phyloP scores from a whole-genome alignment of 2,797 vertebrate species.

The Arnoldichthys spilopterus region DNA sequence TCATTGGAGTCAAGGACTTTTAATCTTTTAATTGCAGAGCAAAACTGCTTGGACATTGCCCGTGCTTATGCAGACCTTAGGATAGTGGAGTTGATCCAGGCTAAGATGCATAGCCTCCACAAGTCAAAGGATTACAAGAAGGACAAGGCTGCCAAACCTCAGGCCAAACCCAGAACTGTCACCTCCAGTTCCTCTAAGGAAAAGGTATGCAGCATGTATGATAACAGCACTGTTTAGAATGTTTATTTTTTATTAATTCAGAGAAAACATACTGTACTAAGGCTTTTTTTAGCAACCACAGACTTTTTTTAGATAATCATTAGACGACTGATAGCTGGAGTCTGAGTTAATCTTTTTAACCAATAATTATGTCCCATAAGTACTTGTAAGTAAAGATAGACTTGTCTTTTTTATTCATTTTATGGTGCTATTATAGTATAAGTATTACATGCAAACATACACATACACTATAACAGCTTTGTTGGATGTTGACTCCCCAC shows the following conservation, averaged over 20 bases:
- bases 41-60: constrained; percentile 84
- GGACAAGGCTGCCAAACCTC: constrained; percentile 63
- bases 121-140: constrained; percentile 74
- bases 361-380: too few species aligned
- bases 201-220: constrained; percentile 70
- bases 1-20: constrained; percentile 36
- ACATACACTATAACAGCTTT: too few species aligned
- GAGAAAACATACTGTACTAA: too few species aligned
- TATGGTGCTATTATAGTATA: too few species aligned
- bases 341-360: too few species aligned
- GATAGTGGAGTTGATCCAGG: constrained; percentile 81
- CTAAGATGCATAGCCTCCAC: constrained; percentile 77
- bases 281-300: too few species aligned
- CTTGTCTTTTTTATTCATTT: too few species aligned
- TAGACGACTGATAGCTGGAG: too few species aligned
- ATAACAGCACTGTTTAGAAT: not conserved
- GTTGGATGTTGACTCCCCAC: too few species aligned
- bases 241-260: not conserved
- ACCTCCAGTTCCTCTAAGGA: constrained; percentile 61
- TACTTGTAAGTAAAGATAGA: too few species aligned
- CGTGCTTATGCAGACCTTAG: constrained; percentile 78
- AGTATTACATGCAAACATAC: too few species aligned
- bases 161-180: constrained; percentile 57
- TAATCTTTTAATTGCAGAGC: constrained; percentile 71
- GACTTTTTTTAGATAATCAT: too few species aligned